Evolutionary conservation across 2,888 invertebrate genomes (phyloP).

Genomic region (Archips crataeganus): DNA sequence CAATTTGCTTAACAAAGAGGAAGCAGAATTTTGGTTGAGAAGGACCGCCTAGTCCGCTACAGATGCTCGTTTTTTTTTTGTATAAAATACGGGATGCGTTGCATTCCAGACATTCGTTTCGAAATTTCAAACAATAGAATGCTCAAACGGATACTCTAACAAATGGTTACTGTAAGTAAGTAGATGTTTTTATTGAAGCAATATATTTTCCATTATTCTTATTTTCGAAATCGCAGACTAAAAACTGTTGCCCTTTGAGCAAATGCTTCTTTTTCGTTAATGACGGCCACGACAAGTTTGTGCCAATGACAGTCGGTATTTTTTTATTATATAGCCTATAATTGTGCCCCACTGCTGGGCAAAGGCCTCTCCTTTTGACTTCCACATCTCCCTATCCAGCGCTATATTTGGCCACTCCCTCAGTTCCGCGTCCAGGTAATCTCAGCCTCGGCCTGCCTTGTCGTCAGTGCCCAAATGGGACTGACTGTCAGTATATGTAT

Average conservation of each 20-base stretch:
- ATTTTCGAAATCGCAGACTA: neutral
- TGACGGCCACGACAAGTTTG: too few species aligned
- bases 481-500: too few species aligned
- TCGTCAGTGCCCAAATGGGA: too few species aligned
- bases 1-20: neutral
- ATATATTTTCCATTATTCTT: neutral
- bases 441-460: too few species aligned
- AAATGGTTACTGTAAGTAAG: neutral
- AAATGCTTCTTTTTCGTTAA: too few species aligned
- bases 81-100: neutral
- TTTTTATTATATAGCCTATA: too few species aligned
- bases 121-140: slow-evolving; percentile 5
- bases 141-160: slow-evolving; percentile 6
- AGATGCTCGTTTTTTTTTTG: neutral
- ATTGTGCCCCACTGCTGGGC: too few species aligned
- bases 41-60: slow-evolving; percentile 6
- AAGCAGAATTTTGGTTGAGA: slow-evolving; percentile 7
- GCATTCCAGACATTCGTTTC: slow-evolving; percentile 1
- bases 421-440: too few species aligned
- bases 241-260: neutral
- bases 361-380: too few species aligned
- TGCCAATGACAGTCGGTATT: too few species aligned
- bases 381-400: too few species aligned
- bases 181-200: neutral
- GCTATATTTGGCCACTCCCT: too few species aligned